Conservation (phyloP, 2,113 vertebrate species). For the Coptodon bakossiorum region DNA sequence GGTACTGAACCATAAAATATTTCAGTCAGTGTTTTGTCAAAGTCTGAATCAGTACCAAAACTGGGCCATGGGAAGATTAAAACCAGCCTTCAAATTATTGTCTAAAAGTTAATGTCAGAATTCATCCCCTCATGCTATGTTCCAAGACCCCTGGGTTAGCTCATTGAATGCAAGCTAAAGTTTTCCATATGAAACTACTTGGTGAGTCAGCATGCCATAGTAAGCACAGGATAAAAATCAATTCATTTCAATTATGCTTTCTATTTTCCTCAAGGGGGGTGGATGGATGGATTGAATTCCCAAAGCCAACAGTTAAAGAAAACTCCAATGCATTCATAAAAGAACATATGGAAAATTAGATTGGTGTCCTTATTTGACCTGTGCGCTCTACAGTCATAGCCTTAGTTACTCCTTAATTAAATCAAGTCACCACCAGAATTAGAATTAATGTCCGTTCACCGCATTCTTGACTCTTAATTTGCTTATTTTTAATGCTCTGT, state of each 20-base stretch:
- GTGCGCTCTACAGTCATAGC: background rate
- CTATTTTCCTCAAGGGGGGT: background rate
- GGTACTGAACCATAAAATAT: background rate
- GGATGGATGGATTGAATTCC: background rate
- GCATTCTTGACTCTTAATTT: background rate
- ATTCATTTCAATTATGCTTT: constrained; percentile 8
- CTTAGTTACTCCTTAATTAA: background rate
- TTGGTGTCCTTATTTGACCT: background rate
- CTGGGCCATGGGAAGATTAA: constrained; percentile 41
- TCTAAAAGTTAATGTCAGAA: constrained; percentile 7
- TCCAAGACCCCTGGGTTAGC: background rate
- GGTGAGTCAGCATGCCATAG: background rate
- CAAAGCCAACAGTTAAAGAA: background rate
- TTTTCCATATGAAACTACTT: constrained; percentile 12
- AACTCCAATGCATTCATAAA: background rate
- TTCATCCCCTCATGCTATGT: background rate
- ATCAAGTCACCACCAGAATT: background rate
- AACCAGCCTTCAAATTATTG: constrained; percentile 20
- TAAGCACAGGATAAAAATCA: background rate
- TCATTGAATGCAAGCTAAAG: background rate
- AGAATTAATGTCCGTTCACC: background rate
- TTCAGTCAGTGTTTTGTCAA: constrained; percentile 10
- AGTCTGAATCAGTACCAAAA: constrained; percentile 19
- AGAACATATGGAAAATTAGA: background rate
- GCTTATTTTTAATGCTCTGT: background rate